These are phyloP conservation scores for Amphimallon solstitiale DNA, from an alignment of 2,888 invertebrate genomes.

Conservation along the genomic window DNA sequence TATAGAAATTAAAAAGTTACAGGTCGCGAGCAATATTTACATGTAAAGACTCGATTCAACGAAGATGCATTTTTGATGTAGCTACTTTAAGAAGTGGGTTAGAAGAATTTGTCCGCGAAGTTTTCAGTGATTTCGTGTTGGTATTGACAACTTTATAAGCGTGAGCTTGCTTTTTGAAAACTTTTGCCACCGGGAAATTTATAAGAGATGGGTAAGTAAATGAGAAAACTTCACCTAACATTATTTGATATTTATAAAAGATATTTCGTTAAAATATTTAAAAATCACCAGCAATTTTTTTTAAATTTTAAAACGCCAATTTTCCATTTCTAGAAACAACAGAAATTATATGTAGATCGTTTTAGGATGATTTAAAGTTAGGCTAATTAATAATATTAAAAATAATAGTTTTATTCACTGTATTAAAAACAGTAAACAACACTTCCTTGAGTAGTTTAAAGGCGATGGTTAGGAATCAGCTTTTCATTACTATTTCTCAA, in stretches of 20 bases:
- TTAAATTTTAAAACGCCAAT: background rate
- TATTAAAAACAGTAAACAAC: no score
- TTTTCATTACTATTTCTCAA: no score
- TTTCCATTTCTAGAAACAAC: no score
- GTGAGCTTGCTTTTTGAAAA: background rate
- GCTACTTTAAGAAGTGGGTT: constrained; percentile 3
- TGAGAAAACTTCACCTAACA: constrained; percentile 13
- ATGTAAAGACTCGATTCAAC: background rate
- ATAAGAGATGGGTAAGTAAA: constrained; percentile 8
- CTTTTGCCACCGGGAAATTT: background rate
- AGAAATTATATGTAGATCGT: no score
- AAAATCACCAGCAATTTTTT: background rate
- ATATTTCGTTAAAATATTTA: background rate
- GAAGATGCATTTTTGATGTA: constrained; percentile 18
- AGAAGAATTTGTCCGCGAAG: background rate
- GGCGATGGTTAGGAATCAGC: no score
- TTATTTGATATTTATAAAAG: constrained; percentile 12
- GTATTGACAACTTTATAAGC: constrained; percentile 18
- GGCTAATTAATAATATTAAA: no score
- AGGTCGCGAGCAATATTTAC: constrained; percentile 3
- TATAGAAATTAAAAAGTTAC: constrained; percentile 11
- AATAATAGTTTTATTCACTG: no score
- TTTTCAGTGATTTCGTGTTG: background rate
- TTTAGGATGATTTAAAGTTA: no score
- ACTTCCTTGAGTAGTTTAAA: no score